These are phyloP conservation scores for Argyresthia albistria DNA, from an alignment of 2,888 invertebrate genomes.

Conservation along the genomic window DNA sequence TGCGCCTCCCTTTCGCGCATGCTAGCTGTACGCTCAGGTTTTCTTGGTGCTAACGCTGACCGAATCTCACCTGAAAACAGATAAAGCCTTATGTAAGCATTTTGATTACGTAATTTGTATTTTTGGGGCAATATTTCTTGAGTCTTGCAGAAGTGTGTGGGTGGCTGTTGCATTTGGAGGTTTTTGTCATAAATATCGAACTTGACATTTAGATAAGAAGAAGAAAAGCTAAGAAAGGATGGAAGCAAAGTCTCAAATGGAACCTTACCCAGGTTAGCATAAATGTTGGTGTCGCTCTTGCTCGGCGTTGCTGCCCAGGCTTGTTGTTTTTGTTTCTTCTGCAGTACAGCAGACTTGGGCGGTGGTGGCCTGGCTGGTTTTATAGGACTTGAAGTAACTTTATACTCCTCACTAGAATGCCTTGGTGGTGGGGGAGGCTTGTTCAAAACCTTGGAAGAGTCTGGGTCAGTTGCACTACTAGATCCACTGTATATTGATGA, in stretches of 20 bases:
- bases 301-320: conserved; percentile 47
- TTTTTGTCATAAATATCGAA: too few relatives aligned
- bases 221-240: too few relatives aligned
- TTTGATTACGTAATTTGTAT: too few relatives aligned
- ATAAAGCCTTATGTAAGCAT: not conserved
- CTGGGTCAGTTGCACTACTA: conserved; percentile 48
- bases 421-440: conserved; percentile 88
- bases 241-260: not conserved
- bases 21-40: conserved; percentile 89
- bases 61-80: conserved; percentile 80
- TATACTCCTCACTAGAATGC: conserved; percentile 60
- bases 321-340: conserved; percentile 74
- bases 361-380: conserved; percentile 83
- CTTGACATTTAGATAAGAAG: too few relatives aligned
- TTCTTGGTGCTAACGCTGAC: conserved; percentile 85
- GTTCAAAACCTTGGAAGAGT: conserved; percentile 52
- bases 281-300: conserved; percentile 75
- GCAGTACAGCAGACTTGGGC: conserved; percentile 77
- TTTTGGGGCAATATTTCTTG: too few relatives aligned
- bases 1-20: conserved; percentile 85
- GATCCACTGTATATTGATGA: conserved; percentile 64
- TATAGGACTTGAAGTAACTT: conserved; percentile 54
- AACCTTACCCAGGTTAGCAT: conserved; percentile 83
- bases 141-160: too few relatives aligned
- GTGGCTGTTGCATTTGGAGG: too few relatives aligned